Base-by-base conservation (phyloP, 2,797 vertebrate genomes). In the Microctenopoma steveboyesi region DNA sequence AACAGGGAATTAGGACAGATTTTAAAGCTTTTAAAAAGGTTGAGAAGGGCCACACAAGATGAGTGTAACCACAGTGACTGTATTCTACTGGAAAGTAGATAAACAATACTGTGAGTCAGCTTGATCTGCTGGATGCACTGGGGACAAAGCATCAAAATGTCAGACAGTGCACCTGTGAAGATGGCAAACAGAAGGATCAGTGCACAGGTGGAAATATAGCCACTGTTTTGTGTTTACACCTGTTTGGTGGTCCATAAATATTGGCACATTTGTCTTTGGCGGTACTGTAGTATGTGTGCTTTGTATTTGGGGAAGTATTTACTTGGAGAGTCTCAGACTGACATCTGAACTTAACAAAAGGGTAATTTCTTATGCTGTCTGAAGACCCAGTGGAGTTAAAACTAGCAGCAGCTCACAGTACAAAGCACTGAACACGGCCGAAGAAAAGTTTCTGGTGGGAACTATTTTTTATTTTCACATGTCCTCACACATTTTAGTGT, bases 91-190 rank as follows among this genome's bases (percentile, higher is more conserved):
- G 27, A 16, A 60, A 27, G 28, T 35, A 46, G 39, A 70, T 57
- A 70, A 76, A 54, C 33, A 62, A 59, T 66, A 48, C 14, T 76
- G 66, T 47, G 11, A 63, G 49, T 12, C 37, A 42, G 28, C 69
- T 66, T 64, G 45, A 74, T 69, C 40, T 61, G 51, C 39, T 61
- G 45, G 64, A 61, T n/a, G 18, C 1, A 22, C 4, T 8, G 37
- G 73, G 63, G 71, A 74, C 69, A 73, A 53, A 76, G 16, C 30
- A 52, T 73, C 82, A 40, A 74, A 79, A 84, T 78, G 79, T 80
- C 81, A 83, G 60, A 59, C 35, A 35, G 54, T 57, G 66, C 55
- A 73, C 65, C 69, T 72, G 77, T 71, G 78, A 77, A 70, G 50
- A 74, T 55, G 25, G 60, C 53, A 82, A 61, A 67, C 66, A 46